These are phyloP conservation scores for Oscheius sp. DNA, from an alignment of 2,888 invertebrate species.

Conservation along the genomic window DNA sequence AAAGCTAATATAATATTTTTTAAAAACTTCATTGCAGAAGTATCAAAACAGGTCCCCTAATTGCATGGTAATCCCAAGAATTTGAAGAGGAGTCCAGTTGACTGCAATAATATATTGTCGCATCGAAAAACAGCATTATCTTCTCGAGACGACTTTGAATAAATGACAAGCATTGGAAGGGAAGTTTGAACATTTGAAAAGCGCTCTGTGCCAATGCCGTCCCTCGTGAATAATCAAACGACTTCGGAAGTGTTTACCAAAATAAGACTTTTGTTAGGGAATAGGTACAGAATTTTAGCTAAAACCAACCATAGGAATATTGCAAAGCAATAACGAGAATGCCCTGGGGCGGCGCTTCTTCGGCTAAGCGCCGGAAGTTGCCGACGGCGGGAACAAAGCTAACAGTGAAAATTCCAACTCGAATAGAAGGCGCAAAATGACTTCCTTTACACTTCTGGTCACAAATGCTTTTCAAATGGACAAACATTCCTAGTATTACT, in stretches of 20 bases:
- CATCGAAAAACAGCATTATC: too few relatives aligned
- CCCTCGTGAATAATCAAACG: conserved; percentile 1
- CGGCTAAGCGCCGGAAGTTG: conserved; percentile 19
- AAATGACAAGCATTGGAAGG: too few relatives aligned
- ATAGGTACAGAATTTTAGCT: not conserved
- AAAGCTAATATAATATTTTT: too few relatives aligned
- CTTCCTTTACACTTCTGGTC: not conserved
- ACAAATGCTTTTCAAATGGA: too few relatives aligned
- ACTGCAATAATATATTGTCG: too few relatives aligned
- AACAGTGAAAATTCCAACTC: not conserved
- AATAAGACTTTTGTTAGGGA: not conserved
- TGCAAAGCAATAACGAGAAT: not conserved
- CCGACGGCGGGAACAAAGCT: conserved; percentile 13
- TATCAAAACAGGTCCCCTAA: too few relatives aligned
- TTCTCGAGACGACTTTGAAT: too few relatives aligned
- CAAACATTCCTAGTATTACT: too few relatives aligned
- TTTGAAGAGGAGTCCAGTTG: too few relatives aligned
- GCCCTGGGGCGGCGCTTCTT: not conserved
- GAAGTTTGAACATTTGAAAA: too few relatives aligned
- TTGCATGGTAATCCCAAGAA: too few relatives aligned
- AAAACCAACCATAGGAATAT: not conserved
- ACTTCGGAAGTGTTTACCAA: not conserved
- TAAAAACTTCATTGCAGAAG: too few relatives aligned
- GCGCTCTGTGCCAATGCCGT: conserved; percentile 15
- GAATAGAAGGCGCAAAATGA: not conserved